These are phyloP conservation scores for Clanis bilineata DNA, from an alignment of 2,888 invertebrate genomes.

Conservation along the genomic window DNA sequence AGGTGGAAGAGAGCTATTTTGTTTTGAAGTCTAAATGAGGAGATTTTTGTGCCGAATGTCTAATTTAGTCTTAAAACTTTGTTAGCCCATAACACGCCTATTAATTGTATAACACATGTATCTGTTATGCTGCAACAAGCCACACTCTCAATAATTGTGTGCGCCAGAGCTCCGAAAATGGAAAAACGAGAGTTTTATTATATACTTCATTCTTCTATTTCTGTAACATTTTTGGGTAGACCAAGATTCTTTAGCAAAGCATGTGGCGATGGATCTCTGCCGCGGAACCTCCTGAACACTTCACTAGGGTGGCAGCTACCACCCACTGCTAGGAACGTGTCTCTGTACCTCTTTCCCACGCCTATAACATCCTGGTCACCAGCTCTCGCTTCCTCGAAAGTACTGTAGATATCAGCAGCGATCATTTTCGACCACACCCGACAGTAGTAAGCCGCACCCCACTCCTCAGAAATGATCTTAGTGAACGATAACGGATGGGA, in stretches of 20 bases:
- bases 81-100: too few species aligned
- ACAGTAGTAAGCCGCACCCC: conserved; percentile 93
- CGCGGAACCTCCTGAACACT: conserved; percentile 94
- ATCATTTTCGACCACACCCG: conserved; percentile 93
- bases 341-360: conserved; percentile 87
- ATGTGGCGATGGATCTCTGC: conserved; percentile 94
- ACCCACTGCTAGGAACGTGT: conserved; percentile 91
- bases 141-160: too few species aligned
- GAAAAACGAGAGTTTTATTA: too few species aligned
- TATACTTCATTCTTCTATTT: conserved; percentile 36
- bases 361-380: conserved; percentile 77
- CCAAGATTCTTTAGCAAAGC: conserved; percentile 87
- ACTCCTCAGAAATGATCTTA: conserved; percentile 91
- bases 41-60: too few species aligned
- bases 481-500: conserved; percentile 93
- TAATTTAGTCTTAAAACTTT: too few species aligned
- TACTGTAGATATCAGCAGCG: conserved; percentile 94
- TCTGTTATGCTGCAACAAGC: too few species aligned
- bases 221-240: conserved; percentile 63
- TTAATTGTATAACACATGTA: too few species aligned
- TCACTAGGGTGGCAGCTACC: conserved; percentile 92
- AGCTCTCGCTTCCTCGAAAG: conserved; percentile 87
- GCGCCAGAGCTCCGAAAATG: too few species aligned
- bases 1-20: too few species aligned
- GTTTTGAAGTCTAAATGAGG: too few species aligned